Conservation (phyloP, 2,888 invertebrate genomes). For the Chloroclysta siterata region DNA sequence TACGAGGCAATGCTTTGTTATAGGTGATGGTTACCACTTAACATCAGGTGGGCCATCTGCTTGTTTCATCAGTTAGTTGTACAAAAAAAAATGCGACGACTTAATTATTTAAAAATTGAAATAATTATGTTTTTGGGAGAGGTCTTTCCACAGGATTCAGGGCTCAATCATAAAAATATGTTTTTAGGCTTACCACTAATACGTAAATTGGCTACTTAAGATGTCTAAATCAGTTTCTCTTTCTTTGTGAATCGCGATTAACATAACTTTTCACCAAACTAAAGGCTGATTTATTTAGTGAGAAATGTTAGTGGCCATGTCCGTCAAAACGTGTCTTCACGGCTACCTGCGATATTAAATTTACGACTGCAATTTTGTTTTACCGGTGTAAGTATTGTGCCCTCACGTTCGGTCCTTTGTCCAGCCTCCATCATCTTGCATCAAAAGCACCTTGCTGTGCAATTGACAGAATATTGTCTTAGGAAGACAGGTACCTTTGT, state of each 20-base stretch:
- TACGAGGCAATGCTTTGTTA: no score
- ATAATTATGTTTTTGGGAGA: no score
- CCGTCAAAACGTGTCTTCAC: constrained; percentile 67
- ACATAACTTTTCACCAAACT: constrained; percentile 5
- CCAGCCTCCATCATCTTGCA: constrained; percentile 53
- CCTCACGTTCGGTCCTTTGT: constrained; percentile 69
- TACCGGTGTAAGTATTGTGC: constrained; percentile 60
- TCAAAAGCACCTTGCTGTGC: constrained; percentile 71
- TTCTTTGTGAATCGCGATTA: not conserved
- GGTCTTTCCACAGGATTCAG: no score
- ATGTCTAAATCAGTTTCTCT: no score
- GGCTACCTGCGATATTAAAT: constrained; percentile 70
- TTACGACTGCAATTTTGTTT: constrained; percentile 59
- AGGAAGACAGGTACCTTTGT: constrained; percentile 71
- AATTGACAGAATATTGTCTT: constrained; percentile 77
- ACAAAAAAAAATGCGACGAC: no score
- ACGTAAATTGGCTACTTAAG: no score
- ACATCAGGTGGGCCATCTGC: no score
- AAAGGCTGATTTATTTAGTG: constrained; percentile 28
- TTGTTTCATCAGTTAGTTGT: no score
- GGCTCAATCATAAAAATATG: no score
- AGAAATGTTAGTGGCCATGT: constrained; percentile 44
- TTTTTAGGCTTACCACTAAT: no score
- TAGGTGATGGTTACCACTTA: no score
- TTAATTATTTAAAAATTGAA: no score